Evolutionary conservation across 2,113 vertebrate genomes (phyloP).

Genomic region (Trochalopteron elliotii): DNA sequence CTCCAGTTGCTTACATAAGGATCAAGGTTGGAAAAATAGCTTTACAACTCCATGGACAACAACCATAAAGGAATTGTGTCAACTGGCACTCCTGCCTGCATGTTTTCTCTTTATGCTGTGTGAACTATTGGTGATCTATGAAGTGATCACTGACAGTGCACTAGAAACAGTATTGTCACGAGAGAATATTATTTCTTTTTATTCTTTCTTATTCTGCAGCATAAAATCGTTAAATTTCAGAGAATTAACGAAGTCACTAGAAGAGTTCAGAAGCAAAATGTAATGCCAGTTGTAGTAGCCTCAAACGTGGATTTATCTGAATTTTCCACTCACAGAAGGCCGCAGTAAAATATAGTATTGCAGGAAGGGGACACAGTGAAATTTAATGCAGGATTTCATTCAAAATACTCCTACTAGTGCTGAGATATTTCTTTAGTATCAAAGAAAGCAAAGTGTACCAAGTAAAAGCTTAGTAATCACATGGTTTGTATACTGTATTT

Average conservation of each 20-base stretch:
- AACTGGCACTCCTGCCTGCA: neutral
- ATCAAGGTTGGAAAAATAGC: slow-evolving; percentile 44
- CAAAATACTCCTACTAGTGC: neutral
- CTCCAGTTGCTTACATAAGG: slow-evolving; percentile 31
- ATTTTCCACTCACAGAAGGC: neutral
- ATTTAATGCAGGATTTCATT: neutral
- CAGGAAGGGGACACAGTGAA: neutral
- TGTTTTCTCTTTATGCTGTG: neutral
- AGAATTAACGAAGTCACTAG: neutral
- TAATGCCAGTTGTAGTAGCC: neutral
- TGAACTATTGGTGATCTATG: neutral
- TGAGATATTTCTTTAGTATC: neutral
- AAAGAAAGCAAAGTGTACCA: neutral
- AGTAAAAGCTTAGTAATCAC: neutral
- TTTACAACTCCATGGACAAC: neutral
- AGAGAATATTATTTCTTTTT: neutral
- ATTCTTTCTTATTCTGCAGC: neutral
- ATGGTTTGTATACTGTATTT: neutral
- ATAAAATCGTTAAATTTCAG: neutral
- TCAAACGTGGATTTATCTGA: neutral
- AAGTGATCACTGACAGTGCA: neutral
- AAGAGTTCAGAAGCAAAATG: neutral
- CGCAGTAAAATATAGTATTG: neutral
- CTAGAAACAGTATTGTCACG: neutral
- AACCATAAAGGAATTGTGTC: slow-evolving; percentile 22